Conservation (phyloP, 2,797 vertebrate species). For the Xenops minutus region DNA sequence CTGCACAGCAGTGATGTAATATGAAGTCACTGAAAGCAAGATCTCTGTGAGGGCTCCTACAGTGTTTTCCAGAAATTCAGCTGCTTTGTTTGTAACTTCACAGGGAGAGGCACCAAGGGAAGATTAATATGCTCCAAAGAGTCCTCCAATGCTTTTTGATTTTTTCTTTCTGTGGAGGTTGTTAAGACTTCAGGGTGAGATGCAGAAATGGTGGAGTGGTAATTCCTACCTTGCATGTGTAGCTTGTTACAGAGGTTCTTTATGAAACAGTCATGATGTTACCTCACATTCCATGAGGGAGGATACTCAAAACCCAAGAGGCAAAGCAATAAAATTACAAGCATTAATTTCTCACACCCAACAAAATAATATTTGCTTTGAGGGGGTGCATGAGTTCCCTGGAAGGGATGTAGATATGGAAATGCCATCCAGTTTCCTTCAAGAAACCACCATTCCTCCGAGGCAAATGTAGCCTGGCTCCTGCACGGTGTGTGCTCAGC, state of each 20-base stretch:
- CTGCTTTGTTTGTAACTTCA: not conserved
- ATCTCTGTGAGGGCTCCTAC: not conserved
- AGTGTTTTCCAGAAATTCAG: not conserved
- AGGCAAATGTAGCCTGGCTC: not conserved
- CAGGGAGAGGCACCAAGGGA: not conserved
- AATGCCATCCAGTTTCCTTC: not conserved
- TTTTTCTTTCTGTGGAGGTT: not conserved
- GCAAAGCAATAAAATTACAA: not conserved
- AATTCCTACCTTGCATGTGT: not conserved
- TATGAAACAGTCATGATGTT: not conserved
- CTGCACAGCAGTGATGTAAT: accelerated
- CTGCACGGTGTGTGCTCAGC: not conserved
- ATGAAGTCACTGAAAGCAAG: not conserved
- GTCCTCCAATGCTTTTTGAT: not conserved
- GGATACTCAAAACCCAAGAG: not conserved
- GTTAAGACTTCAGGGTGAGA: not conserved
- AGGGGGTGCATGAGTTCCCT: not conserved
- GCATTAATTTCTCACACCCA: not conserved
- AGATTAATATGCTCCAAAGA: not conserved
- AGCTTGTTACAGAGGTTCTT: not conserved
- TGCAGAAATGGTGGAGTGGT: not conserved
- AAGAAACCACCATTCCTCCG: not conserved
- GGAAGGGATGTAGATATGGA: not conserved
- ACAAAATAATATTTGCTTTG: not conserved
- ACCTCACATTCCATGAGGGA: not conserved